Percentiles rank a stretch among this genome's conserved stretches.
phyloP scores from a whole-genome alignment of 53 echinoderm and acorn worm species.

The Hippasteria phrygiana region DNA sequence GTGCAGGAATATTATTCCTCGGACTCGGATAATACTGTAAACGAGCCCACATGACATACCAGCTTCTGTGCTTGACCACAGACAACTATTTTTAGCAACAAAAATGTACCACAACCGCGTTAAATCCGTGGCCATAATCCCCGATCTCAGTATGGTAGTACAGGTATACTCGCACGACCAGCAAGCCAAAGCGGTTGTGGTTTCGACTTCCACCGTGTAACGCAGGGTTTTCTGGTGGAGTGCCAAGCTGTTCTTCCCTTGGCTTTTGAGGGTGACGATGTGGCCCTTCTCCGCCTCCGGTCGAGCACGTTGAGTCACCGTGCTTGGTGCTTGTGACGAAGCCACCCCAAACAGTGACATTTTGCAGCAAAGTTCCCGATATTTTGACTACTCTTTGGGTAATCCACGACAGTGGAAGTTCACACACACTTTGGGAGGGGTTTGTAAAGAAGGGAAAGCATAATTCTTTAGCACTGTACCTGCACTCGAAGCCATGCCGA shows the following conservation, averaged over 20 bases:
- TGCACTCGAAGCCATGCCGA: conserved; percentile 55
- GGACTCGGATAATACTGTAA: too few relatives aligned
- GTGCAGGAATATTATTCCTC: too few relatives aligned
- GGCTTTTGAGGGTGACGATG: background rate
- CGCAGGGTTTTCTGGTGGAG: background rate
- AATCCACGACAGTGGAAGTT: background rate
- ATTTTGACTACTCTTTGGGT: background rate
- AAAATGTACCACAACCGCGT: background rate
- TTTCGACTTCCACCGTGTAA: background rate
- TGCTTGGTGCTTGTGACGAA: background rate
- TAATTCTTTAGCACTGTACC: conserved; percentile 29
- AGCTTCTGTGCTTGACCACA: background rate
- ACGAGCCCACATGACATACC: too few relatives aligned
- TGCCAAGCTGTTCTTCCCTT: conserved; percentile 1
- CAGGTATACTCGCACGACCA: background rate
- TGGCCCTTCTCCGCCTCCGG: background rate
- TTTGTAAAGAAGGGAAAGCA: background rate
- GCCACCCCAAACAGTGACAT: background rate
- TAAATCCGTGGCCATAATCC: background rate
- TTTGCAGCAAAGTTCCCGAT: background rate
- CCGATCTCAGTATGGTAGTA: background rate
- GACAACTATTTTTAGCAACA: background rate
- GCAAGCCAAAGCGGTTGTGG: background rate
- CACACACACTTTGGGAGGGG: background rate
- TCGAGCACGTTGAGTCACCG: background rate